phyloP scores from a whole-genome alignment of 1,140 invertebrate genomes.

The Choristoneura fumiferana region DNA sequence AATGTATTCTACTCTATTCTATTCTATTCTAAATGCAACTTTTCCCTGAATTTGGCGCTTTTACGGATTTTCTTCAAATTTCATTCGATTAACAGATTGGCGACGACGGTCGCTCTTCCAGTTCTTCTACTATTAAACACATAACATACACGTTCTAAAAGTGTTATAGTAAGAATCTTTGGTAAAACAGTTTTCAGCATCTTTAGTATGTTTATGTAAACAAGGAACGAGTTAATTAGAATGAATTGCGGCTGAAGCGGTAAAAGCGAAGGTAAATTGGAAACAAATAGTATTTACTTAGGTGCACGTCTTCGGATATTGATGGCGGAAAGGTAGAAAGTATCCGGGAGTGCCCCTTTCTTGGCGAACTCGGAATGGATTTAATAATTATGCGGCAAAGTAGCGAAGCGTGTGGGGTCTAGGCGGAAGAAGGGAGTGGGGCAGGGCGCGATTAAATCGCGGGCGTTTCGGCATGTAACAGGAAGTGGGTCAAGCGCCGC shows the following conservation, averaged over 20 bases:
- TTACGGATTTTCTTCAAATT: too few relatives aligned
- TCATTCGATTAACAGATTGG: too few relatives aligned
- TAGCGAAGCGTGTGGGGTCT: constrained; percentile 63
- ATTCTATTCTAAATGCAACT: too few relatives aligned
- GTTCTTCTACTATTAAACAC: too few relatives aligned
- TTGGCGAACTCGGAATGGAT: constrained; percentile 56
- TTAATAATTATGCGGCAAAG: constrained; percentile 70
- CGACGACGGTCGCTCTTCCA: too few relatives aligned
- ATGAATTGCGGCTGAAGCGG: not conserved
- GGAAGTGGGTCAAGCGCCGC: constrained; percentile 74
- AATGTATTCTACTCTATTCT: too few relatives aligned
- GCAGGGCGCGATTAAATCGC: constrained; percentile 70
- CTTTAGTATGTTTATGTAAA: too few relatives aligned
- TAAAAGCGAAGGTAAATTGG: not conserved
- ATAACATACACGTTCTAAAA: too few relatives aligned
- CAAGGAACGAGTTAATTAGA: too few relatives aligned
- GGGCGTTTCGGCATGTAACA: constrained; percentile 73
- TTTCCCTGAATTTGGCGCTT: too few relatives aligned
- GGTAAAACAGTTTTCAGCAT: too few relatives aligned
- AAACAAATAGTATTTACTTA: constrained; percentile 10
- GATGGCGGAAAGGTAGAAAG: constrained; percentile 9
- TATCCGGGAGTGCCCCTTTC: constrained; percentile 50
- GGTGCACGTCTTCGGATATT: not conserved
- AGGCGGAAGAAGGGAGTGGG: constrained; percentile 59
- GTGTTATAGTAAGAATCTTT: too few relatives aligned